phyloP scores from a whole-genome alignment of 2,888 invertebrate genomes.

The Dasysyrphus albostriatus region DNA sequence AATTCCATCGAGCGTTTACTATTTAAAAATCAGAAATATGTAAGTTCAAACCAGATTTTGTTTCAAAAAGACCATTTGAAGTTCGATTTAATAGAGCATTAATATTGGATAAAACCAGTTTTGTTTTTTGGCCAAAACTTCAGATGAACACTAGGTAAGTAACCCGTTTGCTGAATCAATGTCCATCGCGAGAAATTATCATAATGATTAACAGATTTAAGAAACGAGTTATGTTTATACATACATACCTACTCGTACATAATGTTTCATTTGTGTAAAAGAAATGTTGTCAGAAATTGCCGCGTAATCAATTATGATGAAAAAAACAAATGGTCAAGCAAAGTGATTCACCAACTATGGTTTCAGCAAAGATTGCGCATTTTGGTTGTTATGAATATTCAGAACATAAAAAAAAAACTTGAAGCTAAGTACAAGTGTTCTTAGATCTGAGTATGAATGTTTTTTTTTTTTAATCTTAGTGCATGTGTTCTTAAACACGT shows the following conservation, averaged over 20 bases:
- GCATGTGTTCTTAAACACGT: too few relatives aligned
- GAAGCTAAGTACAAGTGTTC: not conserved
- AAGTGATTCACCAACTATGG: too few relatives aligned
- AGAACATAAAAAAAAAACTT: not conserved
- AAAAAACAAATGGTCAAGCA: too few relatives aligned
- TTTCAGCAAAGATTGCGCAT: too few relatives aligned
- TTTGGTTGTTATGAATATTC: not conserved
- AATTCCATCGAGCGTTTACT: not conserved
- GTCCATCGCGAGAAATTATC: not conserved
- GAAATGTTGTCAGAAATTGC: too few relatives aligned
- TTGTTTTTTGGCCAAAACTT: not conserved
- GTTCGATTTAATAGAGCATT: not conserved
- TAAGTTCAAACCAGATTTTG: not conserved
- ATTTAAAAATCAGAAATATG: not conserved
- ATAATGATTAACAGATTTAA: not conserved
- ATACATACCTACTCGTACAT: too few relatives aligned
- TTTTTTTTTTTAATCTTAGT: too few relatives aligned
- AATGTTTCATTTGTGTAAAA: too few relatives aligned
- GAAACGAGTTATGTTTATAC: not conserved
- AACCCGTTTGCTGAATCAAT: not conserved
- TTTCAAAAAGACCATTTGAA: not conserved
- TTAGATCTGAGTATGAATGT: not conserved
- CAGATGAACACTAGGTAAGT: not conserved
- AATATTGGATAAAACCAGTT: not conserved
- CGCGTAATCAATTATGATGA: too few relatives aligned